Evolutionary conservation across 2,888 invertebrate genomes (phyloP).

Genomic region (Allacma fusca): DNA sequence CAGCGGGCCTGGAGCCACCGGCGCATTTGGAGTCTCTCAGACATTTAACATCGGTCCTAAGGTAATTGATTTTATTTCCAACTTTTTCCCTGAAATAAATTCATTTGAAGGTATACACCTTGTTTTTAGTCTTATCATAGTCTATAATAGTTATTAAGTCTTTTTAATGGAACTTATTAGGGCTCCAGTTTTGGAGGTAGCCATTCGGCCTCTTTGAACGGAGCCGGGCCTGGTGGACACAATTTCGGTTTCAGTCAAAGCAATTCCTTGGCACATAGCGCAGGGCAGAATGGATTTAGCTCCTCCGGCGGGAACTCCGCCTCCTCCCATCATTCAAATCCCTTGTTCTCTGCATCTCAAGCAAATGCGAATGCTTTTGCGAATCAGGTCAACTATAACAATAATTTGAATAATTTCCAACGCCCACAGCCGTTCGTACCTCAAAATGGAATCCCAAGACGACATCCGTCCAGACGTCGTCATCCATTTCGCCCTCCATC

Average conservation of each 20-base stretch:
- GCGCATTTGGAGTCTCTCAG: slow-evolving; percentile 45
- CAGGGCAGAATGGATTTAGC: slow-evolving; percentile 36
- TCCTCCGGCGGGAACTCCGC: slow-evolving; percentile 41
- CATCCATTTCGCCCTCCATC: too few relatives aligned
- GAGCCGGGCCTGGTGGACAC: slow-evolving; percentile 29
- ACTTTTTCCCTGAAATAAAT: too few relatives aligned
- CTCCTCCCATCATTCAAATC: slow-evolving; percentile 41
- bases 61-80: background rate
- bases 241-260: slow-evolving; percentile 47
- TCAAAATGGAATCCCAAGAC: background rate
- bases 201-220: slow-evolving; percentile 45
- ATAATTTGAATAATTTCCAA: background rate
- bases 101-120: too few relatives aligned
- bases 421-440: background rate
- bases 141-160: too few relatives aligned
- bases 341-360: slow-evolving; percentile 39
- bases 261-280: slow-evolving; percentile 29
- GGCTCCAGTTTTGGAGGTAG: slow-evolving; percentile 43
- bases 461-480: background rate
- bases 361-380: slow-evolving; percentile 50
- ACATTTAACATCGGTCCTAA: slow-evolving; percentile 44
- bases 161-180: slow-evolving; percentile 7
- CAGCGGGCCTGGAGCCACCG: slow-evolving; percentile 33
- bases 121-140: too few relatives aligned
- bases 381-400: slow-evolving; percentile 38